Conservation (phyloP, 2,797 vertebrate species). For the Diplodus puntazzo region DNA sequence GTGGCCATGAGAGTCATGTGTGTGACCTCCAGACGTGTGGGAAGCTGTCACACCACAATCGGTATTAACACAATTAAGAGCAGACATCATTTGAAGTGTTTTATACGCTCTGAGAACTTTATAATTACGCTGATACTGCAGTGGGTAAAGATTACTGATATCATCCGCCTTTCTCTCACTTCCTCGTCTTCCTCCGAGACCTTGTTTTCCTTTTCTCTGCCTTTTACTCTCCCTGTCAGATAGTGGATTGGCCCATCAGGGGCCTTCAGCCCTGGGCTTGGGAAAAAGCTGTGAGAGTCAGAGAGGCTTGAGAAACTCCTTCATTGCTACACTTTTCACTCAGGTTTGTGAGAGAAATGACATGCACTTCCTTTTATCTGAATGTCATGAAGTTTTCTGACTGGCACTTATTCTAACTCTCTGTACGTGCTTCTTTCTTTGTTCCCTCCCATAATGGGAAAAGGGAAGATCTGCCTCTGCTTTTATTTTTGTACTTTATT, state of each 20-base stretch:
- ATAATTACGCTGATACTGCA: slow-evolving; percentile 60
- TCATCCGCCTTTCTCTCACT: slow-evolving; percentile 43
- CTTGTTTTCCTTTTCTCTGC: slow-evolving; percentile 56
- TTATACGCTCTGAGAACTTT: slow-evolving; percentile 40
- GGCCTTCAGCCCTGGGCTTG: slow-evolving; percentile 64
- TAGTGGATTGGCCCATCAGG: slow-evolving; percentile 64
- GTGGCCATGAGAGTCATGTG: slow-evolving; percentile 28
- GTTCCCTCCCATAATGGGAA: slow-evolving; percentile 22
- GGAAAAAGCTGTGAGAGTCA: slow-evolving; percentile 66
- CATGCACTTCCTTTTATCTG: slow-evolving; percentile 70
- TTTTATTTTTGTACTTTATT: slow-evolving; percentile 35
- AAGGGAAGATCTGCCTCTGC: slow-evolving; percentile 4
- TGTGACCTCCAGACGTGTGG: slow-evolving; percentile 23
- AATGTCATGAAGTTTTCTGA: slow-evolving; percentile 59
- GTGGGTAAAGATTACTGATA: slow-evolving; percentile 71
- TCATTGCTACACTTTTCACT: slow-evolving; percentile 62
- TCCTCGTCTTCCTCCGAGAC: slow-evolving; percentile 51
- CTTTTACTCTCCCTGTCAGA: slow-evolving; percentile 58
- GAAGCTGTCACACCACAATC: slow-evolving; percentile 39
- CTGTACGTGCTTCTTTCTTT: slow-evolving; percentile 33
- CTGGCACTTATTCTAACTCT: slow-evolving; percentile 30
- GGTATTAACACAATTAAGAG: slow-evolving; percentile 37
- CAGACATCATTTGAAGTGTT: slow-evolving; percentile 27
- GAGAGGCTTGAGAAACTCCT: slow-evolving; percentile 71
- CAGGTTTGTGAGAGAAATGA: slow-evolving; percentile 67